Percentiles rank a stretch among this genome's conserved stretches.
Conservation (phyloP, 92 coral and sea anemone species). For the Blastomussa wellsi region DNA sequence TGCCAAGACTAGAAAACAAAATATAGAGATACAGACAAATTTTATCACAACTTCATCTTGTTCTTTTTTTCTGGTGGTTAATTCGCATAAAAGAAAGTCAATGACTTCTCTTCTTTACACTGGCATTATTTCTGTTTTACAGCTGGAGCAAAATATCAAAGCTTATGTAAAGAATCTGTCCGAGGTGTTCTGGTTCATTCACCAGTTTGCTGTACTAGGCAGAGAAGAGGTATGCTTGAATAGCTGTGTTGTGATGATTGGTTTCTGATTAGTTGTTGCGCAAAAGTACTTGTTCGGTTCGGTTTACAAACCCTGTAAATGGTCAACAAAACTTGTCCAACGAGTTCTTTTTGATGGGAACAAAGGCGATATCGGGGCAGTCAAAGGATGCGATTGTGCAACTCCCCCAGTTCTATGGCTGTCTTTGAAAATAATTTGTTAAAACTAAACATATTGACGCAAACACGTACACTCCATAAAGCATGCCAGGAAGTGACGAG, state of each 20-base stretch:
- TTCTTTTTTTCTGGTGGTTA: background rate
- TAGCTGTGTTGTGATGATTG: background rate
- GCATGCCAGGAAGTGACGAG: no score
- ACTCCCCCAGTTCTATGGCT: no score
- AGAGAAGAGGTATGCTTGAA: conserved; percentile 72
- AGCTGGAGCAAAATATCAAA: conserved; percentile 86
- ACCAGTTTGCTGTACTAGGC: conserved; percentile 93
- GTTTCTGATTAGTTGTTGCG: background rate
- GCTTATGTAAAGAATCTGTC: conserved; percentile 91
- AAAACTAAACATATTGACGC: no score
- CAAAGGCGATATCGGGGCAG: no score
- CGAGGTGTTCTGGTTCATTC: conserved; percentile 87
- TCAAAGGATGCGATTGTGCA: no score
- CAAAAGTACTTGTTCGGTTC: no score
- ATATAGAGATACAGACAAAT: background rate
- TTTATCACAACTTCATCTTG: background rate
- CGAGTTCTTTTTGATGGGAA: no score
- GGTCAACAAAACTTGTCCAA: background rate
- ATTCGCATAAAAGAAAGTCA: background rate
- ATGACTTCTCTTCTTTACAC: background rate
- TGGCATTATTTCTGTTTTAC: background rate
- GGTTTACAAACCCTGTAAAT: background rate
- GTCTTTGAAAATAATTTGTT: no score
- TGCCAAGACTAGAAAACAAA: background rate
- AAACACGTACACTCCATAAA: no score